Conservation (phyloP, 2,113 vertebrate genomes). For the Tragelaphus strepsiceros region DNA sequence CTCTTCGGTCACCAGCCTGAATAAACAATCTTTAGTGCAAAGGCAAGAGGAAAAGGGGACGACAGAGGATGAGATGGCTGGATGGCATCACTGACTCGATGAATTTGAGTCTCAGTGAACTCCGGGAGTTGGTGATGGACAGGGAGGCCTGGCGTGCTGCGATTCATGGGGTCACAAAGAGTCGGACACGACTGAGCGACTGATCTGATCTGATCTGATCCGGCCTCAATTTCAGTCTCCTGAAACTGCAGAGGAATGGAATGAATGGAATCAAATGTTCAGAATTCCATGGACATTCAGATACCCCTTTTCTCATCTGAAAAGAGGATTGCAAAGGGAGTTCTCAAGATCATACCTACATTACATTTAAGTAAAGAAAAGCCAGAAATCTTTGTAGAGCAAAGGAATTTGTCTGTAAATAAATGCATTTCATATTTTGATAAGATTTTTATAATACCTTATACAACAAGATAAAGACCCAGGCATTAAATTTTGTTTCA, state of each 20-base stretch:
- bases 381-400: not conserved
- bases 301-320: not conserved
- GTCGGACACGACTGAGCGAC: too few relatives aligned
- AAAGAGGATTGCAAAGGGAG: not conserved
- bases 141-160: too few relatives aligned
- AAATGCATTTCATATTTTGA: not conserved
- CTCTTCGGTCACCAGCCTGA: not conserved
- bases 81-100: too few relatives aligned
- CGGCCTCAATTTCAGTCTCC: fast-evolving
- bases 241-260: not conserved
- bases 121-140: too few relatives aligned
- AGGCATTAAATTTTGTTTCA: not conserved
- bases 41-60: too few relatives aligned
- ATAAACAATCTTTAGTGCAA: not conserved
- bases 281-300: fast-evolving
- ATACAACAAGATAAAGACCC: not conserved
- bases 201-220: too few relatives aligned
- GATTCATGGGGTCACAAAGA: too few relatives aligned
- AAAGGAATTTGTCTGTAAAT: not conserved
- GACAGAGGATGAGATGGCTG: too few relatives aligned
- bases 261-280: not conserved
- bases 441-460: not conserved
- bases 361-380: too few relatives aligned
- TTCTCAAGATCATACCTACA: too few relatives aligned
- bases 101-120: too few relatives aligned